These are phyloP conservation scores for Branchinecta lindahli DNA, from an alignment of 1,140 invertebrate genomes.

Conservation along the genomic window DNA sequence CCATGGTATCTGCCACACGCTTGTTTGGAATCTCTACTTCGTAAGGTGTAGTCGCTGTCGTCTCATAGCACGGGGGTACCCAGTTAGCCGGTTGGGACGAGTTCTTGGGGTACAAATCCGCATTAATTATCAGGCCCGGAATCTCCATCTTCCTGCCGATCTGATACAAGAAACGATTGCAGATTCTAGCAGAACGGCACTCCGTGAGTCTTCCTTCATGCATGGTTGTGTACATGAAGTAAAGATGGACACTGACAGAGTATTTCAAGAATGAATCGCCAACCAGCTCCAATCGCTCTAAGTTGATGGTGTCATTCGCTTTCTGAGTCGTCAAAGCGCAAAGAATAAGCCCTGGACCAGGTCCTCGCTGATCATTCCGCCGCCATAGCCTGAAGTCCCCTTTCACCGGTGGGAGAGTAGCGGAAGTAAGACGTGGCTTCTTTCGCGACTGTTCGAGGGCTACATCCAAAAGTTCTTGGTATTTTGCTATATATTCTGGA, in stretches of 20 bases:
- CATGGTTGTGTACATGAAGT: conserved; percentile 45
- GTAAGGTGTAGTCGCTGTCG: conserved; percentile 27
- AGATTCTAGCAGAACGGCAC: conserved; percentile 56
- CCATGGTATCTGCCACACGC: conserved; percentile 60
- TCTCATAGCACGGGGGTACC: conserved; percentile 43
- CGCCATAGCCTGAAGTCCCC: background rate
- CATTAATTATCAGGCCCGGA: conserved; percentile 36
- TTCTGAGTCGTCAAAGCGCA: conserved; percentile 51
- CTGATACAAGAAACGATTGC: conserved; percentile 62
- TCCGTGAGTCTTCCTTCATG: conserved; percentile 60
- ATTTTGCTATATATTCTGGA: too few species aligned
- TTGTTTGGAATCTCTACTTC: conserved; percentile 39
- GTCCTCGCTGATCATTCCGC: conserved; percentile 19
- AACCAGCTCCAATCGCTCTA: conserved; percentile 67
- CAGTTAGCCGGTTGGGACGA: conserved; percentile 37
- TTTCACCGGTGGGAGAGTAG: background rate
- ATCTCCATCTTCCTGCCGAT: conserved; percentile 38
- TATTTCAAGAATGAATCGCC: conserved; percentile 82
- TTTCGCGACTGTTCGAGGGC: background rate
- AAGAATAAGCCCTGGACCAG: conserved; percentile 31
- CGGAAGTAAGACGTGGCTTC: background rate
- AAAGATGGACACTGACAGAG: conserved; percentile 51
- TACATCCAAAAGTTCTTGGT: too few species aligned
- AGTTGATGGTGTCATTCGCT: conserved; percentile 57
- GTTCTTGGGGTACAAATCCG: conserved; percentile 42